phyloP scores from a whole-genome alignment of 2,888 invertebrate genomes.

The Phyllotreta striolata region DNA sequence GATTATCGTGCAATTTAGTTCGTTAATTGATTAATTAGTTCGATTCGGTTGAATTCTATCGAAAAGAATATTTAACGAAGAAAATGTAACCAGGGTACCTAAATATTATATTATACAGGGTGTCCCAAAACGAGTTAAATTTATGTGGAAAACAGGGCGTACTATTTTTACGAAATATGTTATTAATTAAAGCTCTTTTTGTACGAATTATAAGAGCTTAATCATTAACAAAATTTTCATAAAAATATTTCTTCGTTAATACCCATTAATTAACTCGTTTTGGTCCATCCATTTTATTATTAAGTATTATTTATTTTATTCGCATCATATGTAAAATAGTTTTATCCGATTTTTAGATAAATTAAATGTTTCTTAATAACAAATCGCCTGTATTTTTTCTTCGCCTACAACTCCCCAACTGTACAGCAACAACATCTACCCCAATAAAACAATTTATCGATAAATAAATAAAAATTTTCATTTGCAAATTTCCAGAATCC shows the following conservation, averaged over 20 bases:
- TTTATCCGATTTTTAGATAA: slow-evolving; percentile 24
- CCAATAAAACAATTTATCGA: slow-evolving; percentile 10
- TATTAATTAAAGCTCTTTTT: too few species aligned
- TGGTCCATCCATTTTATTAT: slow-evolving; percentile 1
- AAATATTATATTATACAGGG: slow-evolving; percentile 11
- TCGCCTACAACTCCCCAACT: background rate
- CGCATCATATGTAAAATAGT: slow-evolving; percentile 13
- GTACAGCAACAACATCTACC: background rate
- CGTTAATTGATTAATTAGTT: too few species aligned
- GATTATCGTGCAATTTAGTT: too few species aligned
- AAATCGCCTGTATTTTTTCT: slow-evolving; percentile 3
- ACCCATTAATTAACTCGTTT: too few species aligned
- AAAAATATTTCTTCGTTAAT: too few species aligned
- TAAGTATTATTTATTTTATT: slow-evolving; percentile 30
- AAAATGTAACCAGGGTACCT: slow-evolving; percentile 34
- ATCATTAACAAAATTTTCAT: too few species aligned
- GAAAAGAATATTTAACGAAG: slow-evolving; percentile 8
- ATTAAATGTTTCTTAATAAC: slow-evolving; percentile 23
- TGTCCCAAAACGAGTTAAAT: background rate
- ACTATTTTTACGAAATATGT: too few species aligned
- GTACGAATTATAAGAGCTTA: too few species aligned
- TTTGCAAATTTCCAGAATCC: slow-evolving; percentile 49
- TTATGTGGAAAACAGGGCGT: too few species aligned
- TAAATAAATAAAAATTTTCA: too few species aligned
- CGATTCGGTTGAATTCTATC: background rate